Evolutionary conservation across 1,140 invertebrate genomes (phyloP), one percentile per base, ranked within the genome.

Genomic region (Spodoptera frugiperda): DNA sequence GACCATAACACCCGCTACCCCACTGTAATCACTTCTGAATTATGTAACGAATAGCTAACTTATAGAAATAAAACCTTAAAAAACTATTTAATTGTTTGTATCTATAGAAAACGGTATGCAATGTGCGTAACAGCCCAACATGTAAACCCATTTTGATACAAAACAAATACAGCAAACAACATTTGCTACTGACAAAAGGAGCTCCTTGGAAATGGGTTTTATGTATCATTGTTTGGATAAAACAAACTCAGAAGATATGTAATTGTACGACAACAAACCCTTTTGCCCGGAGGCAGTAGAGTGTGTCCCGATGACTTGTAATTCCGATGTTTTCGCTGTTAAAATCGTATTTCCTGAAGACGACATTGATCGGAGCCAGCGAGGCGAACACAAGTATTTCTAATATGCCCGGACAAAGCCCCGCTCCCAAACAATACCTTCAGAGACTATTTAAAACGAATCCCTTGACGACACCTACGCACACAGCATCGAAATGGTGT

Each of bases 311-410:
- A 94, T 91, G 91, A 92, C 89, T 91, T 89, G 89, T 92, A 91
- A 89, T 91, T 91, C 85, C 78, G 84, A 91, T 93, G 91, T 93
- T 93, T 93, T 89, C 89, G 85, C 84, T 91, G 85, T 93, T 93
- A 92, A 93, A 93, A 93, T 93, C 92, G 89, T 85, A 93, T 93
- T 93, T 93, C 91, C 91, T 93, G 87, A 86, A 76, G 80, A 78
- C 82, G 83, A 85, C 84, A 92, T 93, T 92, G 86, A 88, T 81
- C 80, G 81, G 78, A 90, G 80, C 82, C 86, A 89, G 76, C 79
- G 88, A 82, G 78, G 91, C 92, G 88, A 63, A 84, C 80, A 87
- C 88, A 83, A 91, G 86, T 79, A 84, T 81, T 81, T 77, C 72
- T 82, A 84, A 88, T 87, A 77, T 78, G 73, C 75, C 75, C 48